Percentiles rank a stretch among this genome's conserved stretches.
Evolutionary conservation across 2,797 vertebrate genomes (phyloP).

Genomic region (Pseudochirops corinnae): DNA sequence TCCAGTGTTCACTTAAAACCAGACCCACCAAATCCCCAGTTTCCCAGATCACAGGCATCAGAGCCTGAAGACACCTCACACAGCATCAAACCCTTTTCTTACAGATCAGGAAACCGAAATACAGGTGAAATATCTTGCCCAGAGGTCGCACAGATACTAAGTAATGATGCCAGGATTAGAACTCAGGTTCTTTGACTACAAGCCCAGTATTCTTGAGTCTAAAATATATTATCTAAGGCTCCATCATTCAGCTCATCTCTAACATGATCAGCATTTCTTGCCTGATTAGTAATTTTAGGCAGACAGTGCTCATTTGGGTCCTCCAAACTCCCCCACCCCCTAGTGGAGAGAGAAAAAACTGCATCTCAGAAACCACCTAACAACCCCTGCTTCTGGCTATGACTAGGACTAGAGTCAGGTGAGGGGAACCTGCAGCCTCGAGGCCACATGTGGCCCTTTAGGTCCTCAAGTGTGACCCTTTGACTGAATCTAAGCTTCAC

Average conservation of each 20-base stretch:
- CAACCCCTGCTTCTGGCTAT: not conserved
- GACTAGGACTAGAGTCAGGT: not conserved
- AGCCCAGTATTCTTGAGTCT: not conserved
- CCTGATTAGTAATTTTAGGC: constrained; percentile 47
- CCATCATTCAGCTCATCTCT: not conserved
- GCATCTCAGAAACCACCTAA: not conserved
- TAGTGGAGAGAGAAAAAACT: constrained; percentile 76
- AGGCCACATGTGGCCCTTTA: no score
- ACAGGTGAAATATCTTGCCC: not conserved
- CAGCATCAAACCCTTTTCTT: not conserved
- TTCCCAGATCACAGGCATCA: not conserved
- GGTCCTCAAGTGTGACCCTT: no score
- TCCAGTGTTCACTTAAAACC: not conserved
- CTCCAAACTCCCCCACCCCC: constrained; percentile 77
- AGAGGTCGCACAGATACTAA: not conserved
- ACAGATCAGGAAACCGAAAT: not conserved
- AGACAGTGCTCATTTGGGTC: constrained; percentile 18
- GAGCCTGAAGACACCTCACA: not conserved
- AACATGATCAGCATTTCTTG: not conserved
- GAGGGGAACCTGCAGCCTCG: no score
- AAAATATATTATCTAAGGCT: not conserved
- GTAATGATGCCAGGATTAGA: not conserved
- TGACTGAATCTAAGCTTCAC: no score
- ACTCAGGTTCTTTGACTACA: not conserved
- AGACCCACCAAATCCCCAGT: not conserved